phyloP scores from a whole-genome alignment of 2,113 vertebrate genomes.

The Hystrix brachyura region DNA sequence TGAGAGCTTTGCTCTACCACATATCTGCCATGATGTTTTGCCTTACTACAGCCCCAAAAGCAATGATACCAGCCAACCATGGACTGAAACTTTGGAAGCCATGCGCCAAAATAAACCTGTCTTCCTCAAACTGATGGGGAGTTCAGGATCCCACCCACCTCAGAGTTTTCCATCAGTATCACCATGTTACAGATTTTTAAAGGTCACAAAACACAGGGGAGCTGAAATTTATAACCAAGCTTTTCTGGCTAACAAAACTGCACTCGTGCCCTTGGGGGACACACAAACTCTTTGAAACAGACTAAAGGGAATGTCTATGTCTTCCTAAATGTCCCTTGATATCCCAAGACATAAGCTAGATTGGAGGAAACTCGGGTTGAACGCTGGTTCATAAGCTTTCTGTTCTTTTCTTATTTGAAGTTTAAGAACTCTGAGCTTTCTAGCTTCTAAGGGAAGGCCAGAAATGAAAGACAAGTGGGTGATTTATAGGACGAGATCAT shows the following conservation, averaged over 20 bases:
- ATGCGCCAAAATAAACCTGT: background rate
- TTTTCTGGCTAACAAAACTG: background rate
- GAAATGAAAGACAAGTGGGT: constrained; percentile 75
- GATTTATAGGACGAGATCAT: constrained; percentile 81
- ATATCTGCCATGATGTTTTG: background rate
- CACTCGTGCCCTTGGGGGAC: background rate
- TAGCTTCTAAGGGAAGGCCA: constrained; percentile 70
- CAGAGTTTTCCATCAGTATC: background rate
- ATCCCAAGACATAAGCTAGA: constrained; percentile 14
- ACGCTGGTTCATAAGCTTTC: constrained; percentile 35
- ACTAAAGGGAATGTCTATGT: background rate
- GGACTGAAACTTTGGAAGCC: background rate
- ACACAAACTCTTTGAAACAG: constrained; percentile 30
- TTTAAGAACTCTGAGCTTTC: constrained; percentile 67
- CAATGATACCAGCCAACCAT: background rate
- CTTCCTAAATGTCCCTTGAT: constrained; percentile 18
- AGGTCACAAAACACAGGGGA: background rate
- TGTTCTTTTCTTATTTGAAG: constrained; percentile 70
- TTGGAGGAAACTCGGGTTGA: background rate
- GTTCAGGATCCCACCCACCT: background rate
- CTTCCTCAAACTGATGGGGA: background rate
- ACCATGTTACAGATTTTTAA: background rate
- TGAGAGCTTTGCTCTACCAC: background rate
- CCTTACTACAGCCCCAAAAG: background rate
- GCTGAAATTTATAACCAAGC: constrained; percentile 8